Conservation (phyloP, 2,888 invertebrate species). For the Phoenoteleia sp. region DNA sequence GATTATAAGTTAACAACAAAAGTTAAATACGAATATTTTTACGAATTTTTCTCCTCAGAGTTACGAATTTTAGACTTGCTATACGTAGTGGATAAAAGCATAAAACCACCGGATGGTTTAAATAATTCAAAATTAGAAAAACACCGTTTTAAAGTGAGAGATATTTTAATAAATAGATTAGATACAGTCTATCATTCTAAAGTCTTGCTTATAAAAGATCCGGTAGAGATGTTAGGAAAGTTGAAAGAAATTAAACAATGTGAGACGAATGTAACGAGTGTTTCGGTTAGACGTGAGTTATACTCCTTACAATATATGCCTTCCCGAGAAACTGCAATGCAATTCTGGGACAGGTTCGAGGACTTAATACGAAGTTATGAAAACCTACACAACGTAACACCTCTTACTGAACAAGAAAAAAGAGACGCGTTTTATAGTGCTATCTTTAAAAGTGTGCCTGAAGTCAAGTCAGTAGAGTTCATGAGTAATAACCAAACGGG, state of each 20-base stretch:
- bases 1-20: not conserved
- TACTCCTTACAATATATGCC: not conserved
- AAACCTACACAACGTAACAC: not conserved
- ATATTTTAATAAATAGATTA: not conserved
- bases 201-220: not conserved
- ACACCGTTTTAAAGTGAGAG: not conserved
- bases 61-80: not conserved
- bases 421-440: not conserved
- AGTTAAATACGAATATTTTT: not conserved
- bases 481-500: conserved; percentile 17
- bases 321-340: not conserved
- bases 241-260: not conserved
- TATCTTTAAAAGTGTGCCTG: not conserved
- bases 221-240: not conserved
- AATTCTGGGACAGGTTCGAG: not conserved
- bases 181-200: not conserved
- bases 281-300: not conserved
- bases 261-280: not conserved
- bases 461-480: conserved; percentile 39
- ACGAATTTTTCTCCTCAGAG: not conserved
- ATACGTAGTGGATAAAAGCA: not conserved
- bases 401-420: conserved; percentile 9
- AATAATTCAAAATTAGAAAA: not conserved
- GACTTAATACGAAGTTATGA: not conserved
- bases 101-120: not conserved